phyloP scores from a whole-genome alignment of 2,113 vertebrate genomes.

The Urocynchramus pylzowi region DNA sequence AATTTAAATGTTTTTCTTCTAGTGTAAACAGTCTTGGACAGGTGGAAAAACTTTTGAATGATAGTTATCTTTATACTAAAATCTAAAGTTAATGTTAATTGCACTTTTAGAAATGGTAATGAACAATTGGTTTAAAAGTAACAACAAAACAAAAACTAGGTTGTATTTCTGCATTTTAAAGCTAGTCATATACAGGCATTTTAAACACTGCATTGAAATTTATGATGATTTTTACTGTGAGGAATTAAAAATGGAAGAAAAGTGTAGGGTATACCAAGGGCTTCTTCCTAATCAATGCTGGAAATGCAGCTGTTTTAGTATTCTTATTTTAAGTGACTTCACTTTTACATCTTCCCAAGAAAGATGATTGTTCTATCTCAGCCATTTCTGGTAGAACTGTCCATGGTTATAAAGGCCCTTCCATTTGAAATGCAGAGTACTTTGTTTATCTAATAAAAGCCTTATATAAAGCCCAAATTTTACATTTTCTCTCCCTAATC shows the following conservation, averaged over 20 bases:
- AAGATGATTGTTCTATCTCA: background rate
- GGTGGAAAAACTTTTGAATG: background rate
- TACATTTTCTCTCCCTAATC: background rate
- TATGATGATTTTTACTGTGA: background rate
- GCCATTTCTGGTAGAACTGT: background rate
- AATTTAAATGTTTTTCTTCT: background rate
- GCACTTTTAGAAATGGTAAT: background rate
- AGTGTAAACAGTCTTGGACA: background rate
- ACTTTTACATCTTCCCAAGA: background rate
- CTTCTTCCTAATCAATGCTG: background rate
- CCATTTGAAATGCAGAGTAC: background rate
- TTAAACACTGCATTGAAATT: background rate
- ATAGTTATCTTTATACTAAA: background rate
- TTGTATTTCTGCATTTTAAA: background rate
- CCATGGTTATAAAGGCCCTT: background rate
- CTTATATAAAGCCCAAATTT: background rate
- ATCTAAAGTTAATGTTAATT: background rate
- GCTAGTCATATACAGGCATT: background rate
- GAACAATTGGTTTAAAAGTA: background rate
- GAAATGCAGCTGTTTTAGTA: background rate
- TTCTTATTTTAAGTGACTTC: background rate
- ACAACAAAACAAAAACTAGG: background rate
- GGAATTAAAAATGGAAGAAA: background rate
- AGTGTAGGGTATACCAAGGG: background rate
- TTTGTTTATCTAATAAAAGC: background rate